These are phyloP conservation scores for Odiellus spinosus DNA, from an alignment of 2,888 invertebrate species.

Conservation along the genomic window DNA sequence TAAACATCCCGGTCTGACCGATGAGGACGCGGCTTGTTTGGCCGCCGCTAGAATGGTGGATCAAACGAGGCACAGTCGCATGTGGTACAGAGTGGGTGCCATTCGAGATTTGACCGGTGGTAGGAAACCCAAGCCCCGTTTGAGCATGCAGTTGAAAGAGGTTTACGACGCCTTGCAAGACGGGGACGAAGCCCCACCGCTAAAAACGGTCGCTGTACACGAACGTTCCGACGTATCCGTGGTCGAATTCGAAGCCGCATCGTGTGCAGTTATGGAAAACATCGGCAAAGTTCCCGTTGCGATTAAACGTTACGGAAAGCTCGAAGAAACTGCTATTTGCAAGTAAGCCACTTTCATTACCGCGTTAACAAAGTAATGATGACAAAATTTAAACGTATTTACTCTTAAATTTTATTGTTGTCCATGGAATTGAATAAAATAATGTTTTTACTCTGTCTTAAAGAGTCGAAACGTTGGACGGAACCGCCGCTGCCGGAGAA, in stretches of 20 bases:
- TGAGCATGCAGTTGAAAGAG: slow-evolving; percentile 35
- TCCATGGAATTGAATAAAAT: too few species aligned
- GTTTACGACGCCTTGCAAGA: slow-evolving; percentile 33
- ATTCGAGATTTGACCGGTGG: slow-evolving; percentile 36
- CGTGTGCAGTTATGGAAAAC: slow-evolving; percentile 39
- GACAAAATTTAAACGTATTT: too few species aligned
- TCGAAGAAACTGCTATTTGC: slow-evolving; percentile 32
- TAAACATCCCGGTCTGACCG: slow-evolving; percentile 33
- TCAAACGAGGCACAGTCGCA: slow-evolving; percentile 35
- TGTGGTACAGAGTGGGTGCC: slow-evolving; percentile 44
- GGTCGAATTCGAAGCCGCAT: slow-evolving; percentile 39
- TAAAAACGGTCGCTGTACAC: slow-evolving; percentile 2
- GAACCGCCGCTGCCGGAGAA: slow-evolving; percentile 38
- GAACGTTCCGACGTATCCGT: slow-evolving; percentile 27
- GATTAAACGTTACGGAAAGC: slow-evolving; percentile 35
- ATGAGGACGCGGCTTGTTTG: slow-evolving; percentile 38
- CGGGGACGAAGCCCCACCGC: slow-evolving; percentile 26
- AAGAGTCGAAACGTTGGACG: slow-evolving; percentile 41
- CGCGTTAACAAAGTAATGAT: too few species aligned
- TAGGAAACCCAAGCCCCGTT: slow-evolving; percentile 32
- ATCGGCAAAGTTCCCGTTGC: slow-evolving; percentile 30
- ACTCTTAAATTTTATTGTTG: too few species aligned
- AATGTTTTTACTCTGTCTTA: neutral
- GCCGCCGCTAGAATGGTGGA: slow-evolving; percentile 38
- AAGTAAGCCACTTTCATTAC: slow-evolving; percentile 27